These are phyloP conservation scores for Schlechtendalia chinensis DNA, from an alignment of 1,140 invertebrate genomes.

Conservation along the genomic window DNA sequence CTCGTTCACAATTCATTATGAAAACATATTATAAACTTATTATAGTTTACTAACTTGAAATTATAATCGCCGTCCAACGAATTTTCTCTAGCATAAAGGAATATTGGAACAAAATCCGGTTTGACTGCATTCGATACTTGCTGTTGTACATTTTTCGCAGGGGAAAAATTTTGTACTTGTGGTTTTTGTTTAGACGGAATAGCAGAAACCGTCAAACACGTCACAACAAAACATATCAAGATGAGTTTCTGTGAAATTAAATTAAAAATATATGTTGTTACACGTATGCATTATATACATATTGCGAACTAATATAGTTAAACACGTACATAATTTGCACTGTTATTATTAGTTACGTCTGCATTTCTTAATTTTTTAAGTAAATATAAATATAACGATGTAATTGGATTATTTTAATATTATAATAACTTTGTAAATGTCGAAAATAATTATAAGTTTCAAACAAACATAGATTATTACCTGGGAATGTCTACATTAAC, in stretches of 20 bases:
- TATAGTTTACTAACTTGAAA: slow-evolving; percentile 21
- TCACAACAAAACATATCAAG: slow-evolving; percentile 20
- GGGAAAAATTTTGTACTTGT: not conserved
- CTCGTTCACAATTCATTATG: not conserved
- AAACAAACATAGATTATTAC: not conserved
- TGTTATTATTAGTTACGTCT: not conserved
- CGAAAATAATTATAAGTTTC: not conserved
- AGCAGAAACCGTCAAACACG: slow-evolving; percentile 24
- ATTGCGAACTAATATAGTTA: not conserved
- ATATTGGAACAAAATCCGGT: slow-evolving; percentile 21
- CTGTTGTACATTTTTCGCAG: not conserved
- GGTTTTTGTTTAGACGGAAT: slow-evolving; percentile 18
- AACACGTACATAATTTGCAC: not conserved
- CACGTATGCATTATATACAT: not conserved
- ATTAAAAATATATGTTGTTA: not conserved
- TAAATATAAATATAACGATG: not conserved
- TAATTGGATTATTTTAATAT: not conserved
- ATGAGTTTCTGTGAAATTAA: slow-evolving; percentile 27
- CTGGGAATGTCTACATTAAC: not conserved
- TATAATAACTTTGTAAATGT: not conserved
- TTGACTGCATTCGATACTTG: slow-evolving; percentile 12
- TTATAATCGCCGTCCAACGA: slow-evolving; percentile 46
- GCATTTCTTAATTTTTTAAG: not conserved
- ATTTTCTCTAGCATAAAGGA: slow-evolving; percentile 20
- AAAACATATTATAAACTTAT: too few species aligned